These are phyloP conservation scores for Phengaris alcon DNA, from an alignment of 2,888 invertebrate species.

Conservation along the genomic window DNA sequence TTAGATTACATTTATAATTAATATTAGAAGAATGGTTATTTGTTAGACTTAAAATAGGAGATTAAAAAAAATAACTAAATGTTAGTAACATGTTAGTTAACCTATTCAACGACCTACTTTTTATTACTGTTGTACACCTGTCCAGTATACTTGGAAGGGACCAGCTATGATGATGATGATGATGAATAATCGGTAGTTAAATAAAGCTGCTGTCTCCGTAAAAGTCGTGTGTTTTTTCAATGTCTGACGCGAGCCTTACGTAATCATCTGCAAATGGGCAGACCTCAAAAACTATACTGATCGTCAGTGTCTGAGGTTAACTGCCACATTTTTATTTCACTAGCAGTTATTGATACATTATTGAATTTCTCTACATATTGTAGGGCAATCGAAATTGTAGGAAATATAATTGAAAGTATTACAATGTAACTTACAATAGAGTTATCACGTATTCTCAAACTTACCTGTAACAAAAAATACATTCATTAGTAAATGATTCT, in stretches of 20 bases:
- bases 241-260: constrained; percentile 57
- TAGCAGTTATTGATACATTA: no score
- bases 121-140: no score
- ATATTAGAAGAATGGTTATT: no score
- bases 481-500: constrained; percentile 3
- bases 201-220: constrained; percentile 59
- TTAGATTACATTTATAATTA: no score
- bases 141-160: no score
- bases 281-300: constrained; percentile 50
- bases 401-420: constrained; percentile 21
- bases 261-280: constrained; percentile 61
- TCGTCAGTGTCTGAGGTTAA: constrained; percentile 30
- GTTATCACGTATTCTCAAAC: constrained; percentile 33
- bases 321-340: not conserved
- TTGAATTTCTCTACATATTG: no score
- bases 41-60: no score
- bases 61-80: no score
- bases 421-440: constrained; percentile 26
- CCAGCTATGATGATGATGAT: no score
- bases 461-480: constrained; percentile 43
- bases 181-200: not conserved
- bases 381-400: not conserved
- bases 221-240: constrained; percentile 72
- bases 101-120: no score
- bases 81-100: no score